phyloP scores from a whole-genome alignment of 2,113 vertebrate species.

The Cardinalis cardinalis region DNA sequence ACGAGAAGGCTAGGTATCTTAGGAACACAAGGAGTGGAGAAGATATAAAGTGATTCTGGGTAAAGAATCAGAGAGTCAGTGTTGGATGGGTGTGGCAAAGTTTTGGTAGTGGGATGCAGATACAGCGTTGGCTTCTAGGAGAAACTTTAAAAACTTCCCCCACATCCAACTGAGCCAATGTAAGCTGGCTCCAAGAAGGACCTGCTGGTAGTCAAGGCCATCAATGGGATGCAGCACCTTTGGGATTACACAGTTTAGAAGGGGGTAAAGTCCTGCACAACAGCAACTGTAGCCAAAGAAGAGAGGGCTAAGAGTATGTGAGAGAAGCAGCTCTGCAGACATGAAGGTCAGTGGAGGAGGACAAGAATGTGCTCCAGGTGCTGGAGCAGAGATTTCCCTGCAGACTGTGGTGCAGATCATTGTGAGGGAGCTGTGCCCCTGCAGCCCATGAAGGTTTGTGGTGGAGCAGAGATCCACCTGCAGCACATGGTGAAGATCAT shows the following conservation, averaged over 20 bases:
- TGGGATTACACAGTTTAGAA: not conserved
- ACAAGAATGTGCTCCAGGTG: not conserved
- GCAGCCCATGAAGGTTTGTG: no score
- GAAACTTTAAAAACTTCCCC: not conserved
- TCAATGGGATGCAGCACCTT: rapidly evolving
- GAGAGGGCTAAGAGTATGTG: no score
- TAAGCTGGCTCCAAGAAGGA: not conserved
- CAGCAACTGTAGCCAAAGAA: not conserved
- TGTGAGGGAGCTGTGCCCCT: not conserved
- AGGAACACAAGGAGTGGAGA: not conserved
- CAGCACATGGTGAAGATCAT: not conserved
- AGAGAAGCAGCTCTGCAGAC: not conserved
- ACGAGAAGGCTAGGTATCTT: not conserved
- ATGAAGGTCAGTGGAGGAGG: not conserved
- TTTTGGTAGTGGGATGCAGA: rapidly evolving
- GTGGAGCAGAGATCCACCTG: not conserved
- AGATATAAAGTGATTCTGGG: not conserved
- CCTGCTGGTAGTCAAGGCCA: not conserved
- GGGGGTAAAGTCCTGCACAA: not conserved
- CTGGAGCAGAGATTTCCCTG: not conserved
- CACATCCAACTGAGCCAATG: not conserved
- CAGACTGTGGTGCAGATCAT: not conserved
- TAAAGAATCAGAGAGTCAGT: not conserved
- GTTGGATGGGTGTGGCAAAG: not conserved
- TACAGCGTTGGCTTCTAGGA: not conserved